These are phyloP conservation scores for Discoglossus pictus DNA, from an alignment of 2,797 vertebrate species.

Conservation along the genomic window DNA sequence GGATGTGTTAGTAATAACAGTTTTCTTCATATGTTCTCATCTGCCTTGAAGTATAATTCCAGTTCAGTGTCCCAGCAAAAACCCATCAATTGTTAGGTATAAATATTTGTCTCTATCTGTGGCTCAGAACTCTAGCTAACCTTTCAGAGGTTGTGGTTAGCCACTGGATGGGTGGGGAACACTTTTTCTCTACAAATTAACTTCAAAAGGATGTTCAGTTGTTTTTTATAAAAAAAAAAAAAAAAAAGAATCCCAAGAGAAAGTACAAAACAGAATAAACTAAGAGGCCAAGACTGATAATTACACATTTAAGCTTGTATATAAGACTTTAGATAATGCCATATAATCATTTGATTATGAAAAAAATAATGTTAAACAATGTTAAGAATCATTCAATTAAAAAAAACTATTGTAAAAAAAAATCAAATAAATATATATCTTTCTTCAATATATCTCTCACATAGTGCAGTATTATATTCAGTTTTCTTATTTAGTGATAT, in stretches of 20 bases:
- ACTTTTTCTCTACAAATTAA: constrained; percentile 52
- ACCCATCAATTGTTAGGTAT: constrained; percentile 26
- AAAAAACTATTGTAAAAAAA: too few species aligned
- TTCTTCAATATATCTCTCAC: too few species aligned
- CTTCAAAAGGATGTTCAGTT: constrained; percentile 52
- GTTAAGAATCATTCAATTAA: too few species aligned
- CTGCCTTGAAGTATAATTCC: neutral
- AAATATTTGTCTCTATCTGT: constrained; percentile 36
- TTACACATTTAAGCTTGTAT: constrained; percentile 27
- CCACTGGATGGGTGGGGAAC: constrained; percentile 45
- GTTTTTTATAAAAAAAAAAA: constrained; percentile 46
- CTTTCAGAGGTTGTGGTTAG: constrained; percentile 51
- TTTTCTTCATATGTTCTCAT: neutral
- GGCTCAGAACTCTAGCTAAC: constrained; percentile 42
- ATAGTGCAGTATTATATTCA: too few species aligned
- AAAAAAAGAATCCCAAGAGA: constrained; percentile 35
- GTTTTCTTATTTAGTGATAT: too few species aligned
- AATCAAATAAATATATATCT: too few species aligned
- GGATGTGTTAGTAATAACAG: too few species aligned
- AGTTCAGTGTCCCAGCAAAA: constrained; percentile 1
- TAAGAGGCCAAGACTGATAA: constrained; percentile 17
- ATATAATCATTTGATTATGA: constrained; percentile 1
- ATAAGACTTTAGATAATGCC: constrained; percentile 16
- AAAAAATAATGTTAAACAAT: too few species aligned
- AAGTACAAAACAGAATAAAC: neutral